These are phyloP conservation scores for Chaunax sp. DNA, from an alignment of 2,797 vertebrate genomes.

Conservation along the genomic window DNA sequence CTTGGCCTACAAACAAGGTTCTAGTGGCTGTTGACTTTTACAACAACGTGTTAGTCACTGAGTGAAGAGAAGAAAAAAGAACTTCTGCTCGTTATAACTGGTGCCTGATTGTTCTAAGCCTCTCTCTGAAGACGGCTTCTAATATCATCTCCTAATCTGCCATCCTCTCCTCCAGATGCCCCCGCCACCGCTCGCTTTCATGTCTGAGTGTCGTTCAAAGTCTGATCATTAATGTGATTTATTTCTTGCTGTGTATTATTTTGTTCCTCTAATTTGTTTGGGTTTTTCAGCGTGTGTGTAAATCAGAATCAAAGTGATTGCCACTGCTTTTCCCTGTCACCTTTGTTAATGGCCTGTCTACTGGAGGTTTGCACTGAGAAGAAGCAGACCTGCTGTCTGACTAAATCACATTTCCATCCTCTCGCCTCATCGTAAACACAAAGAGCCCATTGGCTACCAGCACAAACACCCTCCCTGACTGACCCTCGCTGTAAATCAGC, in stretches of 20 bases:
- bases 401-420: slow-evolving; percentile 78
- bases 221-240: slow-evolving; percentile 80
- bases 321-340: slow-evolving; percentile 77
- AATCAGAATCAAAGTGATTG: slow-evolving; percentile 81
- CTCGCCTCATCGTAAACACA: slow-evolving; percentile 77
- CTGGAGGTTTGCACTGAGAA: slow-evolving; percentile 70
- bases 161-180: slow-evolving; percentile 75
- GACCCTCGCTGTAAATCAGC: slow-evolving; percentile 69
- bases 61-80: slow-evolving; percentile 74
- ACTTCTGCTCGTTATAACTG: slow-evolving; percentile 68
- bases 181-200: slow-evolving; percentile 69
- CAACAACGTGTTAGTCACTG: slow-evolving; percentile 74
- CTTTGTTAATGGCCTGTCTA: slow-evolving; percentile 78
- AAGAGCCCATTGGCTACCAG: slow-evolving; percentile 76
- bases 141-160: slow-evolving; percentile 75
- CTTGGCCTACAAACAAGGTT: slow-evolving; percentile 70
- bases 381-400: slow-evolving; percentile 79
- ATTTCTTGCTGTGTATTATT: slow-evolving; percentile 80
- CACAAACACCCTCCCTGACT: slow-evolving; percentile 74
- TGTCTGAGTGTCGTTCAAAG: slow-evolving; percentile 76
- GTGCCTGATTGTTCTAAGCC: slow-evolving; percentile 71
- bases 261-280: slow-evolving; percentile 83
- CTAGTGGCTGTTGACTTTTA: slow-evolving; percentile 80
- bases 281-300: slow-evolving; percentile 75
- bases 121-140: slow-evolving; percentile 75